Evolutionary conservation across 2,797 vertebrate genomes (phyloP).

Genomic region (Eulemur coronatus): DNA sequence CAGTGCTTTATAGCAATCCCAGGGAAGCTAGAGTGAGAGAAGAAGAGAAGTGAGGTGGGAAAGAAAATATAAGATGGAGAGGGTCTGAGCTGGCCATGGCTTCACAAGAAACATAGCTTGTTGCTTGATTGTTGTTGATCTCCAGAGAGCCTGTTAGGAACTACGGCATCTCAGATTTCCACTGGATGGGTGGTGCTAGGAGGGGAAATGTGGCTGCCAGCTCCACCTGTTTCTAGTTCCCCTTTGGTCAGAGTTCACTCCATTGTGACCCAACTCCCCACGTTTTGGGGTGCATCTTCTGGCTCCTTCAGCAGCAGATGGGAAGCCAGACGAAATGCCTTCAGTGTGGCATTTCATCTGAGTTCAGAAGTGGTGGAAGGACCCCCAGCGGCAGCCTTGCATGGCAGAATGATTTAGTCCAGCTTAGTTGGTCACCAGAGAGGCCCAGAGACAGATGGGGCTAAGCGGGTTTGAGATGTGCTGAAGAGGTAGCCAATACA

Average conservation of each 20-base stretch:
- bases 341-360: not conserved
- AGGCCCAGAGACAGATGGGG: not conserved
- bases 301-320: not conserved
- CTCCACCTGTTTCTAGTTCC: not conserved
- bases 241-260: not conserved
- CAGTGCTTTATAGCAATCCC: not conserved
- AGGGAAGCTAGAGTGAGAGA: not conserved
- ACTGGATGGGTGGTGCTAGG: not conserved
- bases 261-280: not conserved
- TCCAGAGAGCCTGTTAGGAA: not conserved
- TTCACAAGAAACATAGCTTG: not conserved
- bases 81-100: not conserved
- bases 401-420: not conserved
- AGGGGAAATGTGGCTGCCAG: not conserved
- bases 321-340: not conserved
- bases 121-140: not conserved
- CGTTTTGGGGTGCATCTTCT: not conserved
- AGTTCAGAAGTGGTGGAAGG: not conserved
- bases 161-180: not conserved
- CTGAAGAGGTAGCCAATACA: not conserved
- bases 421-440: not conserved
- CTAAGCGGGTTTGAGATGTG: not conserved
- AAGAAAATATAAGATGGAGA: not conserved
- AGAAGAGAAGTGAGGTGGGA: not conserved
- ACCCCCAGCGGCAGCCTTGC: not conserved